Evolutionary conservation across 2,888 invertebrate genomes (phyloP).

Genomic region (Ophion slaviceki): DNA sequence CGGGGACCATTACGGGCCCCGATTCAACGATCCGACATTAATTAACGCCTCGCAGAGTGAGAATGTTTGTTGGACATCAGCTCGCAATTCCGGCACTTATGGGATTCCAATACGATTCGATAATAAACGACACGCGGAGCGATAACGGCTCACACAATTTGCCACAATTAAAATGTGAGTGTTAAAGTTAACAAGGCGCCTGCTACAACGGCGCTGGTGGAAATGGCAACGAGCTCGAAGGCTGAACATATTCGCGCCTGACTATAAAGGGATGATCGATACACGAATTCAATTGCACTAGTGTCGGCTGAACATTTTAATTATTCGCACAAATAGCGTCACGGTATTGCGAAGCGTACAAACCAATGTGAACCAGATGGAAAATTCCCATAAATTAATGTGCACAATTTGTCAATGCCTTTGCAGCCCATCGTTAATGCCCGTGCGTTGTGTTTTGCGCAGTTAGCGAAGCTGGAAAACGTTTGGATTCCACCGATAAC

Average conservation of each 20-base stretch:
- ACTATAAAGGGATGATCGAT: slow-evolving; percentile 16
- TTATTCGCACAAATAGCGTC: slow-evolving; percentile 69
- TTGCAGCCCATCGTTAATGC: slow-evolving; percentile 63
- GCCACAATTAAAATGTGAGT: slow-evolving; percentile 64
- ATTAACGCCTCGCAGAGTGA: slow-evolving; percentile 26
- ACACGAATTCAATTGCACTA: slow-evolving; percentile 29
- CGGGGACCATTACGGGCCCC: slow-evolving; percentile 19
- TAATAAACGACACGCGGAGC: not conserved
- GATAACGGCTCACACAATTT: slow-evolving; percentile 26
- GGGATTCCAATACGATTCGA: slow-evolving; percentile 3
- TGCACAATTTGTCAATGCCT: slow-evolving; percentile 65
- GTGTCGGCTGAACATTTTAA: slow-evolving; percentile 69
- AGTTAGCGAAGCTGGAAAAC: slow-evolving; percentile 35
- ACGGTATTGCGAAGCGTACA: slow-evolving; percentile 59
- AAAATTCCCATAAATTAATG: slow-evolving; percentile 66
- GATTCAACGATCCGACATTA: slow-evolving; percentile 46
- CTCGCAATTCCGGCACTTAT: slow-evolving; percentile 11
- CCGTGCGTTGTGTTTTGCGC: not conserved
- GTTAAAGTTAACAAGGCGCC: slow-evolving; percentile 64
- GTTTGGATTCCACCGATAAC: slow-evolving; percentile 29
- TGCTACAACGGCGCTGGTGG: not conserved
- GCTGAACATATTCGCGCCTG: not conserved
- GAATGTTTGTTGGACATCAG: slow-evolving; percentile 16
- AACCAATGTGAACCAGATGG: slow-evolving; percentile 33
- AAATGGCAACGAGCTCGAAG: not conserved